Base-by-base conservation (phyloP, 2,888 invertebrate species). In the Tetranychus piercei region DNA sequence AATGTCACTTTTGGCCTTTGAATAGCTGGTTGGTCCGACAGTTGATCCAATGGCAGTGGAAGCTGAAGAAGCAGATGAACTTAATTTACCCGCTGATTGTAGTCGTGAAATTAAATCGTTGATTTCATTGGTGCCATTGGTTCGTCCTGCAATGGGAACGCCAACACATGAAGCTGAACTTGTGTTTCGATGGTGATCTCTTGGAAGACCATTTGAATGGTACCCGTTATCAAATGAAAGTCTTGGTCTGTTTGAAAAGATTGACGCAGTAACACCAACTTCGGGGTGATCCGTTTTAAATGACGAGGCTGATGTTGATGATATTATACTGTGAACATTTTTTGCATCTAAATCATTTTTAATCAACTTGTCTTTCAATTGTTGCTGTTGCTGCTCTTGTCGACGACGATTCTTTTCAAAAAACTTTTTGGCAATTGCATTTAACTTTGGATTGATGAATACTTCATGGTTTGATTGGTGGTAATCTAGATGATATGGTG, bases 321-420 rank as follows among this genome's bases (percentile, higher is more conserved):
- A 34, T 34, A 34, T 55, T 55, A 55, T 55, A 55, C 55, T 55
- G 9, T 55, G 55, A 55, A 55, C 15, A 55, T 55, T 15, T 55
- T 55, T 55, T 15, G 55, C 15, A 55, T 55, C 55, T 9, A 55
- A 55, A 55, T 55, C 15, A 55, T 55, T 55, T 55, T 55, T 55
- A 55, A 15, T 15, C 15, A 15, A 15, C 9, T 55, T 15, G 55
- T 55, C 9, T 15, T 55, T 55, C 15, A 55, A 55, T 55, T 55
- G 55, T 55, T 55, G 55, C 55, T 55, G 55, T 55, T 55, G 55
- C 15, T 55, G 55, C n/a, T 69, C 15, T 23, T 69, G 69, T 23
- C n/a, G 69, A 69, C 69, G 69, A n/a, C 69, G 69, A 23, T 69
- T 69, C 15, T 69, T 69, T 23, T 69, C 69, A 23, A 69, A 69